Evolutionary conservation across 2,113 vertebrate species (phyloP).

Genomic region (Craseonycteris thonglongyai): DNA sequence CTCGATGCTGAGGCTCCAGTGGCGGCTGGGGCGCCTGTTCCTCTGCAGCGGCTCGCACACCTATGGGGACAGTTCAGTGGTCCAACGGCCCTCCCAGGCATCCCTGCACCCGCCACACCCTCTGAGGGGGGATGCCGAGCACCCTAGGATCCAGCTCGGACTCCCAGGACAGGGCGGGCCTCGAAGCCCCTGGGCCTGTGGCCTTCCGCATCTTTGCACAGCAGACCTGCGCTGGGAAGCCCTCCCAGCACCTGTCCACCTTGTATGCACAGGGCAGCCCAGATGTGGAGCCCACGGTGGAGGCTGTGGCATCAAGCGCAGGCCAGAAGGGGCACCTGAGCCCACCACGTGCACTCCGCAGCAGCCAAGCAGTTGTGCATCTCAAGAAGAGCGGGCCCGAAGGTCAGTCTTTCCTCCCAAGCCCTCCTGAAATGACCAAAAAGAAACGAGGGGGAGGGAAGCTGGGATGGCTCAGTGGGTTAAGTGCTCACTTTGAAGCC

Average conservation of each 20-base stretch:
- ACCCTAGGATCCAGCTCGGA: accelerated
- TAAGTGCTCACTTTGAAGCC: no score
- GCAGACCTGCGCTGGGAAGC: not conserved
- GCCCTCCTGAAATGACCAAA: not conserved
- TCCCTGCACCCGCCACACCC: not conserved
- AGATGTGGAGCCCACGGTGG: accelerated
- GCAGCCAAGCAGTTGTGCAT: not conserved
- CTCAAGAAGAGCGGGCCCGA: not conserved
- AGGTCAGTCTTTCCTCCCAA: not conserved
- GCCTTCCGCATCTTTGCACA: not conserved
- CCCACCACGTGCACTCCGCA: no score
- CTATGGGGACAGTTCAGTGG: not conserved
- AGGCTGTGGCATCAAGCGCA: accelerated
- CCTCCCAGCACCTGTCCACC: not conserved
- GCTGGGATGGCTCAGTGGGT: no score
- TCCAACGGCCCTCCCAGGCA: accelerated
- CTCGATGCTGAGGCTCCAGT: constrained; percentile 30
- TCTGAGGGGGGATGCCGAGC: accelerated
- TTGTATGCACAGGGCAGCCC: accelerated
- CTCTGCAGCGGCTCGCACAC: not conserved
- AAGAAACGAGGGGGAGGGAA: no score
- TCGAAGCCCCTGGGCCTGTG: not conserved
- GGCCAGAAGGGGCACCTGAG: not conserved
- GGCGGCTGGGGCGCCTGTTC: not conserved
- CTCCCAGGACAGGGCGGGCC: not conserved